phyloP scores from a whole-genome alignment of 1,140 invertebrate genomes.

The Caenorhabditis latens region DNA sequence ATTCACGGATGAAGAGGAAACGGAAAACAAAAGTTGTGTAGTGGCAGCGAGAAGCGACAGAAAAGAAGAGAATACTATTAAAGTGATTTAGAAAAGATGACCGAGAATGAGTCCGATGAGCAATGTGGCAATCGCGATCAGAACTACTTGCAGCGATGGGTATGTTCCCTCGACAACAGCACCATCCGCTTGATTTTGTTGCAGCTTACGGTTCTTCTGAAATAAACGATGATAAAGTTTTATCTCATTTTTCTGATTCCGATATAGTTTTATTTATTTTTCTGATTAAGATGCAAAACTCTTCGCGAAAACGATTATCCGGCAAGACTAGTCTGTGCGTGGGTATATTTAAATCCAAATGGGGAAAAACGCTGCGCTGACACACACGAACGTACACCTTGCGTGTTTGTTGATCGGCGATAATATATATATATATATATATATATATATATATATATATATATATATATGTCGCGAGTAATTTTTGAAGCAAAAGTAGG shows the following conservation, averaged over 20 bases:
- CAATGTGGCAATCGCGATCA: slow-evolving; percentile 60
- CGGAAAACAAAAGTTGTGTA: background rate
- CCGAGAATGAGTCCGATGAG: slow-evolving; percentile 67
- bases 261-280: background rate
- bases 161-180: slow-evolving; percentile 53
- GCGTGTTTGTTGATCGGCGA: too few relatives aligned
- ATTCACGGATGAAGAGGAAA: background rate
- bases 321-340: too few relatives aligned
- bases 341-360: too few relatives aligned
- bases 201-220: slow-evolving; percentile 62
- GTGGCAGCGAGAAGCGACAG: slow-evolving; percentile 8
- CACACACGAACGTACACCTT: too few relatives aligned
- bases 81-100: slow-evolving; percentile 58
- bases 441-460: too few relatives aligned
- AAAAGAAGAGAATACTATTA: background rate
- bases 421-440: too few relatives aligned
- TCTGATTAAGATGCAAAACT: too few relatives aligned
- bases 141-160: slow-evolving; percentile 62
- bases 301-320: too few relatives aligned
- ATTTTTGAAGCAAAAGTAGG: too few relatives aligned
- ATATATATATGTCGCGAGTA: too few relatives aligned
- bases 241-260: too few relatives aligned
- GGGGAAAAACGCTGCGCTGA: too few relatives aligned
- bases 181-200: slow-evolving; percentile 26
- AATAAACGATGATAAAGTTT: background rate